These are phyloP conservation scores for Enteromius fasciolatus DNA, from an alignment of 2,797 vertebrate species.

Conservation along the genomic window DNA sequence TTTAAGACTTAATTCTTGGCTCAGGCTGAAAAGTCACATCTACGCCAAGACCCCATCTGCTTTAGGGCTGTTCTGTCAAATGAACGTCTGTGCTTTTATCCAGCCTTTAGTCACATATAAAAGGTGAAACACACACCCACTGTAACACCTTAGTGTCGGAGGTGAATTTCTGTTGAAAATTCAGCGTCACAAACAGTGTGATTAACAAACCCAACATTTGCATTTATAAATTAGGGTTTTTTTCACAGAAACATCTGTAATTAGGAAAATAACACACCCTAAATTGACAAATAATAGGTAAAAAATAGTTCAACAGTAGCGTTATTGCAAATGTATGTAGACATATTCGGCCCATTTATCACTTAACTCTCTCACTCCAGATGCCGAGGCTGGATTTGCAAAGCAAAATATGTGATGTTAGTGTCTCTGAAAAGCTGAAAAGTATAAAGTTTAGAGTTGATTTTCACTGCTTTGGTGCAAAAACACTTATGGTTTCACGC, in stretches of 20 bases:
- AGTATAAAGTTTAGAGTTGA: conserved; percentile 28
- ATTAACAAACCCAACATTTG: conserved; percentile 21
- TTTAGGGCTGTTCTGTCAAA: conserved; percentile 24
- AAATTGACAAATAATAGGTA: conserved; percentile 15
- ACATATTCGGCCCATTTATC: conserved; percentile 37
- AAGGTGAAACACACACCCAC: conserved; percentile 12
- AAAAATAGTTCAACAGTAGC: conserved; percentile 17
- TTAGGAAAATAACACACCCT: conserved; percentile 11
- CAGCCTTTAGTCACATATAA: conserved; percentile 30
- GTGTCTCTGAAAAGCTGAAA: conserved; percentile 19
- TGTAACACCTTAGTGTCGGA: neutral
- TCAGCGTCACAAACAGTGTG: neutral
- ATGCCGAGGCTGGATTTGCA: conserved; percentile 25
- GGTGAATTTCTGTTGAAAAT: conserved; percentile 25
- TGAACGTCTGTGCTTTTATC: conserved; percentile 28
- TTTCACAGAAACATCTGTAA: conserved; percentile 36
- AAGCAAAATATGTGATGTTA: conserved; percentile 36
- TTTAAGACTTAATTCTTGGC: conserved; percentile 35
- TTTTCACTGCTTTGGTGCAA: conserved; percentile 21
- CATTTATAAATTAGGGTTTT: neutral
- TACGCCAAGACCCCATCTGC: conserved; percentile 6
- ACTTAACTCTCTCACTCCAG: conserved; percentile 39
- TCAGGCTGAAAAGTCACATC: conserved; percentile 11
- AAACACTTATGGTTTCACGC: conserved; percentile 15
- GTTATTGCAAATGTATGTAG: conserved; percentile 35